Evolutionary conservation across 2,888 invertebrate genomes (phyloP).

Genomic region (Ennomos quercinarius): DNA sequence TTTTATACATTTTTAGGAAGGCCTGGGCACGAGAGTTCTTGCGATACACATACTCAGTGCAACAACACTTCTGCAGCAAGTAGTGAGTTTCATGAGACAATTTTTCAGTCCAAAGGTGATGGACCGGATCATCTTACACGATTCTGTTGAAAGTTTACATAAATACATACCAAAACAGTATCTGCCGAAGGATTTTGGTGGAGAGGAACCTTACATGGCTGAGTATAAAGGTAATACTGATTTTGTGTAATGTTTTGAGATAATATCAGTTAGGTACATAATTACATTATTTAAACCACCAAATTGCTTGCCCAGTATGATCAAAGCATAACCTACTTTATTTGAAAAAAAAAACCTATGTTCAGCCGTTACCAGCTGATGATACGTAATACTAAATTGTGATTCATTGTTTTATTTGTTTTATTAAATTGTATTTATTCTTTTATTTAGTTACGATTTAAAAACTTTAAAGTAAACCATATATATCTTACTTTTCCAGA

Average conservation of each 20-base stretch:
- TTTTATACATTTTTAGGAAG: constrained; percentile 67
- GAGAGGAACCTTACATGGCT: constrained; percentile 55
- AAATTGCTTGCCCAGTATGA: too few relatives aligned
- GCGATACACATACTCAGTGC: constrained; percentile 76
- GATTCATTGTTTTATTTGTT: too few relatives aligned
- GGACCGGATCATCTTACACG: constrained; percentile 56
- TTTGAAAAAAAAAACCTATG: too few relatives aligned
- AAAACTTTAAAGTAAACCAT: not conserved
- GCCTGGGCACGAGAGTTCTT: constrained; percentile 67
- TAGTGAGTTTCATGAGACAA: constrained; percentile 63
- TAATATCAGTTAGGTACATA: too few relatives aligned
- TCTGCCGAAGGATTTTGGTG: constrained; percentile 67
- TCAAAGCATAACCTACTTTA: too few relatives aligned
- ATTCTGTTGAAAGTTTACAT: constrained; percentile 58
- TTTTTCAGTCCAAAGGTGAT: constrained; percentile 69
- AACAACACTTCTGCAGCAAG: constrained; percentile 59
- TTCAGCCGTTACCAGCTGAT: too few relatives aligned
- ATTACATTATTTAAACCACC: too few relatives aligned
- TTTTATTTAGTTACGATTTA: not conserved
- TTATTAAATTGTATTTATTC: too few relatives aligned
- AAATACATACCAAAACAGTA: constrained; percentile 53
- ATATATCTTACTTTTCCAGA: constrained; percentile 53
- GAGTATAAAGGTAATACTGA: constrained; percentile 65
- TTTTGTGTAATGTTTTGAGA: too few relatives aligned
- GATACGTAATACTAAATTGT: too few relatives aligned